These are phyloP conservation scores for Melanostigma gelatinosum DNA, from an alignment of 2,113 vertebrate species.

Conservation along the genomic window DNA sequence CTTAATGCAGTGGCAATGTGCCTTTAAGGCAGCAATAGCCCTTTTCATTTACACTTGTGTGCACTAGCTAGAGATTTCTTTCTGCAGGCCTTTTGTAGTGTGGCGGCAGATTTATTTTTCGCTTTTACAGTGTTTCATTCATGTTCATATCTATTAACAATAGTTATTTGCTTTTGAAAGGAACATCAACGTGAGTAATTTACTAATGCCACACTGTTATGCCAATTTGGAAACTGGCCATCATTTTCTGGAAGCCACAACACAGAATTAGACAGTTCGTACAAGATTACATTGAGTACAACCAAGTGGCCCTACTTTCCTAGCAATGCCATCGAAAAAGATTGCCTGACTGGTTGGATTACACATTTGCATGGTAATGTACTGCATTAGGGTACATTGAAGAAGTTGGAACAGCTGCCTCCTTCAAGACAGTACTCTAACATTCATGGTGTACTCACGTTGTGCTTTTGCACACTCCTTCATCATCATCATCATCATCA, in stretches of 20 bases:
- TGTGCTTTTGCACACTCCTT: neutral
- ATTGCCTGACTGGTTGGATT: neutral
- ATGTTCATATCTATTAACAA: neutral
- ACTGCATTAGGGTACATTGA: neutral
- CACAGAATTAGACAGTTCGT: neutral
- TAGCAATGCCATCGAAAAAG: neutral
- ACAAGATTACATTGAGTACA: neutral
- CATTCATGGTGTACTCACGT: neutral
- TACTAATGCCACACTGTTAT: neutral
- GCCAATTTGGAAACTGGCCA: neutral
- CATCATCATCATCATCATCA: neutral
- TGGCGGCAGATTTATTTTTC: neutral
- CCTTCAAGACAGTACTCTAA: neutral
- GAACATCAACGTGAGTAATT: neutral
- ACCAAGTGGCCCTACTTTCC: neutral
- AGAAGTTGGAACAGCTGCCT: neutral
- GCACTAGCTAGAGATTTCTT: neutral
- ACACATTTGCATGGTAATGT: neutral
- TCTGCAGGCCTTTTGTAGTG: neutral
- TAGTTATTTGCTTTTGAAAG: neutral
- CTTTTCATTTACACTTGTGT: slow-evolving; percentile 31
- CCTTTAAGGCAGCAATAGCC: slow-evolving; percentile 33
- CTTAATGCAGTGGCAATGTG: slow-evolving; percentile 29
- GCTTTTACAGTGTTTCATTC: neutral
- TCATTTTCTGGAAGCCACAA: neutral